Base-by-base conservation (phyloP, 2,888 invertebrate species). In the Macropis europaea region DNA sequence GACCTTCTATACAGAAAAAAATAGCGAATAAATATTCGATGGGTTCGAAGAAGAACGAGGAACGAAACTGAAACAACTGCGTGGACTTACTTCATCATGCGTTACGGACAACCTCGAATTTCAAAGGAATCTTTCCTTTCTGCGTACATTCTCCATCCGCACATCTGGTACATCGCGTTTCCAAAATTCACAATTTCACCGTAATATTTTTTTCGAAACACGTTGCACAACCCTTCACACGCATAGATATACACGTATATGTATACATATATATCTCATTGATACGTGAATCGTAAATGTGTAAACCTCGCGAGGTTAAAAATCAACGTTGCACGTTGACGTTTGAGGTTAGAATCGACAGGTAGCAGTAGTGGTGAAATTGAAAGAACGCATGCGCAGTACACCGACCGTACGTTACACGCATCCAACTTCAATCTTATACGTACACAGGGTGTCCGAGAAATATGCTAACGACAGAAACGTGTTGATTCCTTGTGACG, bases 321-420 rank as follows among this genome's bases (percentile, higher is more conserved):
- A 73, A 77, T 77, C 73, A 72, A 71, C 74, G 57, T 67, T 56
- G 73, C 70, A 79, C 82, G 81, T 84, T 85, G 85, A 85, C 86
- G 81, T 87, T 87, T 87, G 77, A 85, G 87, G 87, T 87, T 86
- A 87, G 84, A 83, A 86, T 85, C 87, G 87, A 86, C 85, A 87
- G 87, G 87, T 87, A 87, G 85, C 81, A 78, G 77, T 76, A 78
- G 69, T 52, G 47, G 74, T 62, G 63, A 53, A 69, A 69, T 62
- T 24, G 40, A 17, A 15, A 42, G 36, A n/a, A 43, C 73, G 73
- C 73, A 83, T 84, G 85, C 82, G 84, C 79, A 45, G 15, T 52
- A 57, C 9, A 7, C 24, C 36, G 24, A 71, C 40, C 50, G 34
- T 57, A 61, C 38, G 60, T 76, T 57, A 50, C n/a, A n/a, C 48